Conservation (phyloP, 2,113 vertebrate species). For the Mobula hypostoma region DNA sequence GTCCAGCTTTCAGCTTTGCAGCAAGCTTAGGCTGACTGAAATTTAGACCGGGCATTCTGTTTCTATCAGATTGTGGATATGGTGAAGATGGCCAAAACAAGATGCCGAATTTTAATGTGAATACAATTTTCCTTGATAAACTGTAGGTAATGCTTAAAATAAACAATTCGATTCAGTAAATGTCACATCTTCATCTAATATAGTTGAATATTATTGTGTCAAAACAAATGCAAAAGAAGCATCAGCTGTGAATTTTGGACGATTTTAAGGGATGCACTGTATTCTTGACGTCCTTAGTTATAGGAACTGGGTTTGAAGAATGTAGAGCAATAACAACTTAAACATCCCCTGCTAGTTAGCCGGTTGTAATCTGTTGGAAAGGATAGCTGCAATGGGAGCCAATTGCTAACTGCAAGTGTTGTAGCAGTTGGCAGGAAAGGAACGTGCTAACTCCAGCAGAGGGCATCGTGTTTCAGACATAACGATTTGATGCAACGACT, state of each 20-base stretch:
- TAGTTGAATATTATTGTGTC: constrained; percentile 24
- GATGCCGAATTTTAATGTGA: constrained; percentile 15
- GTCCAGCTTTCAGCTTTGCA: neutral
- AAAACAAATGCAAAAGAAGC: no score
- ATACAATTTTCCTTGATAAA: constrained; percentile 8
- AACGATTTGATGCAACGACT: neutral
- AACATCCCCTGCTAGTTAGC: no score
- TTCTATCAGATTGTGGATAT: neutral
- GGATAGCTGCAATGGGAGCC: neutral
- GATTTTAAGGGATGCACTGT: neutral
- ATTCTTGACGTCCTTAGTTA: neutral
- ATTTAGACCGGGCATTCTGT: neutral
- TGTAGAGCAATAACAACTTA: neutral
- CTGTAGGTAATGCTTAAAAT: constrained; percentile 9
- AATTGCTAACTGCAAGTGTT: neutral
- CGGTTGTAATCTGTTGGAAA: neutral
- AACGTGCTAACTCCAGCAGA: neutral
- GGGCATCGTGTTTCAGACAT: neutral
- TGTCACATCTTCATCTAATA: neutral
- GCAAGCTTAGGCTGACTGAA: neutral
- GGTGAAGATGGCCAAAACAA: neutral
- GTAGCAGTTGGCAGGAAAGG: neutral
- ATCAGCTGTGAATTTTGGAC: neutral
- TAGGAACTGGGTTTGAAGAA: neutral
- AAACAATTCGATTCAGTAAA: constrained; percentile 15